Evolutionary conservation across 2,113 vertebrate species (phyloP), one percentile per base, ranked within the genome.

Genomic region (Orcinus orca): DNA sequence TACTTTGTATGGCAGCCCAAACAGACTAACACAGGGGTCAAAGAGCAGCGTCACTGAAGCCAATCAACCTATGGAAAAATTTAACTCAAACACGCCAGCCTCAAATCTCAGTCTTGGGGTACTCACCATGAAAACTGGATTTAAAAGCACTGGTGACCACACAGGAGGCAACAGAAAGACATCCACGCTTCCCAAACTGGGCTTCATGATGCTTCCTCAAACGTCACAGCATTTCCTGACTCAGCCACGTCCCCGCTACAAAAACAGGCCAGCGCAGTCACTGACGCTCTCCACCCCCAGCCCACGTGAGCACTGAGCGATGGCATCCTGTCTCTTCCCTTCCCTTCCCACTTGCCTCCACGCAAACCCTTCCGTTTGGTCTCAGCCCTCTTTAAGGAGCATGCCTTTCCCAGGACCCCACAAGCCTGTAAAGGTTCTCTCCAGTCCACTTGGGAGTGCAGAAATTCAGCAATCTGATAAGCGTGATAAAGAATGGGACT

Each of bases 241-340:
- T 47, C 31, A 65, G 44, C 71, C 13, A 0, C 26, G 55, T 60
- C 15, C 44, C 58, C 18, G 8, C n/a, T 44, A 36, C 33, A 31
- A 23, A n/a, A 36, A 6, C 8, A 44, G 36, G 63, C 33, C 73
- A 2, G 4, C 2, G 0, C 3, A 21, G 15, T 47, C 36, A 31
- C 21, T 0, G 5, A 62, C 2, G 1, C 11, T 15, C 77, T 38
- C 84, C 6, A 12, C 5, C 7, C 9, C n/a, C 23, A 31, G 36
- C 12, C 44, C 55, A 60, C 21, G 36, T 1, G 36, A 90, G 63
- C 2, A 4, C 31, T 2, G 33, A 60, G 71, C 8, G 0, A 3
- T 18, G 68, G 86, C 9, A 10, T 20, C 62, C 41, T 1, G 0
- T 21, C 10, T 17, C 15, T 0, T 2, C 25, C 36, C 50, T 9